phyloP scores from a whole-genome alignment of 2,797 vertebrate genomes.

The Neosilurus hyrtlii region DNA sequence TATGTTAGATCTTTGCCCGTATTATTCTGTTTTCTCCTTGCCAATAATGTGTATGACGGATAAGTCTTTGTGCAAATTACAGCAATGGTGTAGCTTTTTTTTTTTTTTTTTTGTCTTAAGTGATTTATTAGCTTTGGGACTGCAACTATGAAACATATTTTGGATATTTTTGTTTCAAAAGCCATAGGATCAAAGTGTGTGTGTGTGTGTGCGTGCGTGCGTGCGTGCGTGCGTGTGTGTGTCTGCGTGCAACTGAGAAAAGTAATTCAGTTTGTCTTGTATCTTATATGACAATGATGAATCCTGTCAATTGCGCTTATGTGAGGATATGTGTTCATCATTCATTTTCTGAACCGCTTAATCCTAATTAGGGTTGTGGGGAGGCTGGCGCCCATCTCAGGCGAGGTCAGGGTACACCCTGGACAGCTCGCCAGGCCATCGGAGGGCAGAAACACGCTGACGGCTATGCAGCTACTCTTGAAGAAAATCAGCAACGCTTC shows the following conservation, averaged over 20 bases:
- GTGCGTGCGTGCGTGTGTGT: constrained; percentile 11
- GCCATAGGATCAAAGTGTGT: constrained; percentile 58
- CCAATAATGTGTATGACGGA: constrained; percentile 44
- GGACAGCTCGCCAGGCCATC: no score
- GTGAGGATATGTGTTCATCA: background rate
- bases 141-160: constrained; percentile 67
- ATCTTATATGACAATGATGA: background rate
- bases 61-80: constrained; percentile 27
- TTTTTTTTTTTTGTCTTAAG: constrained; percentile 52
- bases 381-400: no score
- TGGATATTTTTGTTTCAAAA: constrained; percentile 61
- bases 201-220: constrained; percentile 24
- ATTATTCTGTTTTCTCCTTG: constrained; percentile 30
- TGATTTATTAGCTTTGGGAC: constrained; percentile 73
- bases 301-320: background rate
- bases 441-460: no score
- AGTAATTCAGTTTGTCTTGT: constrained; percentile 5
- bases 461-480: no score
- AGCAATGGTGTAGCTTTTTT: constrained; percentile 39
- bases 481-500: no score
- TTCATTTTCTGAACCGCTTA: no score
- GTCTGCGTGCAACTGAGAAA: constrained; percentile 38
- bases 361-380: no score
- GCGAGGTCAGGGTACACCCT: no score
- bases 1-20: constrained; percentile 24